Base-by-base conservation (phyloP, 1,140 invertebrate species). In the Papilio dardanus region DNA sequence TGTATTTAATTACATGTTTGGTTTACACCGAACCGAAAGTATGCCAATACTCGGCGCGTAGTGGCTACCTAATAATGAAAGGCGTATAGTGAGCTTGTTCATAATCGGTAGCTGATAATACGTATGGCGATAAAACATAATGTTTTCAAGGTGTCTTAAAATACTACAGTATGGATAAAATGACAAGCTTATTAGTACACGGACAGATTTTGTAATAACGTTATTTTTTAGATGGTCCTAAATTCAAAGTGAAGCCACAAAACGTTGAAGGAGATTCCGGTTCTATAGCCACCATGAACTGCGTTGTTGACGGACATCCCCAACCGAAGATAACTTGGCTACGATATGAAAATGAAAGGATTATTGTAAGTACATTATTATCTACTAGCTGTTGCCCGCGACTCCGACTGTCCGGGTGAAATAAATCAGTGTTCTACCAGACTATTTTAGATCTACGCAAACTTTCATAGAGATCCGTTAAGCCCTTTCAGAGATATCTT, bases 271-370 rank as follows among this genome's bases (percentile, higher is more conserved):
- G 97, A 1, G 97, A 98, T 79, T 86, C 96, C 31, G 97, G 96
- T 3, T 94, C 96, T 3, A 94, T 95, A 12, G 96, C 97, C 2
- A 96, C 96, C 12, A 94, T 99, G 79, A 95, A 95, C 8, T 99
- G 98, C 88, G 95, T 97, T 83, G 97, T 98, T 0, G 97, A 97
- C 81, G 97, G 98, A 31, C 99, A 99, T 93, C 98, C 98, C 0
- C 92, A 95, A n/a, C 97, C 98, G 0, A 96, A 97, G 80, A 96
- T 99, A 68, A 94, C 96, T 12, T 99, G 98, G 98, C 95, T 96
- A 58, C 95, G 97, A 86, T 96, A 98, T 88, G 94, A 95, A 77
- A 81, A 84, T 14, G 87, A 91, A 1, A 80, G 83, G 73, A 81
- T 89, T 54, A 81, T 90, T 83, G 91, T 93, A 82, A 90, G 91